Evolutionary conservation across 2,113 vertebrate species (phyloP), one percentile per base, ranked within the genome.

Genomic region (Tupaia chinensis): DNA sequence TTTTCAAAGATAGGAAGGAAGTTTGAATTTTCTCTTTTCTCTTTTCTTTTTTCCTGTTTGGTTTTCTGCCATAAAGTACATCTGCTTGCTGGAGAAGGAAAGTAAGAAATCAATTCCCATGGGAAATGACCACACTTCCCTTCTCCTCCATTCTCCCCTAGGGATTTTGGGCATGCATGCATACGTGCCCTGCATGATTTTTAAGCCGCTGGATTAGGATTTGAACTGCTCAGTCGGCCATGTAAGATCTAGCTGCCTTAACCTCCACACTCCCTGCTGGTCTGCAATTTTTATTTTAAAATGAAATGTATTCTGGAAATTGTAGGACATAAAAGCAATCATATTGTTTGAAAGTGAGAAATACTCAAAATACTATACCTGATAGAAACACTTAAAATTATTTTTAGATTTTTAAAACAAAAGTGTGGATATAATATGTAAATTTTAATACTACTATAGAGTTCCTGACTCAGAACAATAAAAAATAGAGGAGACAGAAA

Each of bases 341-440:
- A 63, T 44, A 76, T n/a, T 87, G 90, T 86, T 79, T 96, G 29
- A 91, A 83, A 97, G 13, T 69, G 68, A 60, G n/a, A 83, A 66
- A 86, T 76, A 81, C 44, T 87, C n/a, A 66, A 91, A 87, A 76
- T 65, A 72, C 15, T 77, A 78, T 56, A 77, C 8, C 11, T 56
- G 4, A 84, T 56, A 66, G 90, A 68, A 83, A 54, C 9, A 72
- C 61, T 90, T 80, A 34, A 25, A 68, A 29, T 87, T 79, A 69
- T 77, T 66, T 82, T 89, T 44, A 92, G 53, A 66, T 92, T 65
- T 72, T 94, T 61, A 90, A 76, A 90, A 68, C 9, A 83, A 56
- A 72, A 87, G 13, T 20, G 0, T 82, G 10, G 22, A 85, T 25
- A 66, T 70, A 86, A 34, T 20, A n/a, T 25, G 6, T 9, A 78